phyloP scores from a whole-genome alignment of 2,113 vertebrate species.

The Ochotona curzoniae region DNA sequence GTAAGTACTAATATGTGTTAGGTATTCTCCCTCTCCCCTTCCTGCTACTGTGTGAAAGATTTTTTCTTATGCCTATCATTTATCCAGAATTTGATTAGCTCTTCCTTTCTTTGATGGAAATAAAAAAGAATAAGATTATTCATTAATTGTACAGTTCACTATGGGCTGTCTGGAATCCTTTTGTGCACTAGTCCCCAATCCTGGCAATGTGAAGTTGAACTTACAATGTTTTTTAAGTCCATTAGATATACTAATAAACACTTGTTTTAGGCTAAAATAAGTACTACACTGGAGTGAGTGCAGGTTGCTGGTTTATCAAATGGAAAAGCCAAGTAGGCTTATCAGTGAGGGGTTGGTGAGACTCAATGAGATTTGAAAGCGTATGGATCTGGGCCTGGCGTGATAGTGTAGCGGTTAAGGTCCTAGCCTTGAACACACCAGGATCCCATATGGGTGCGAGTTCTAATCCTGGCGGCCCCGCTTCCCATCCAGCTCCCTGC shows the following conservation, averaged over 20 bases:
- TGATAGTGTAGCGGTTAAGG: no score
- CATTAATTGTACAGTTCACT: background rate
- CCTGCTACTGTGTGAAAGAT: background rate
- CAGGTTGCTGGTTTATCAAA: background rate
- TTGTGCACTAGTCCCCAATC: background rate
- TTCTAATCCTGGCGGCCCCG: no score
- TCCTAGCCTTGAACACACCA: no score
- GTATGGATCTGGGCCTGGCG: no score
- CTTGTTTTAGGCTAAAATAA: background rate
- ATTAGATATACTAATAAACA: no score
- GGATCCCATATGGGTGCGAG: no score
- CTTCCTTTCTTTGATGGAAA: constrained; percentile 20
- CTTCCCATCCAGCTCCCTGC: no score
- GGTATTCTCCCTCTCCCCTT: background rate
- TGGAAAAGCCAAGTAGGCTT: background rate
- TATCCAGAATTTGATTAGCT: background rate
- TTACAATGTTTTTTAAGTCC: background rate
- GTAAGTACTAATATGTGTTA: background rate
- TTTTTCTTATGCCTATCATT: background rate
- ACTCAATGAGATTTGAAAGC: background rate
- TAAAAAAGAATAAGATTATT: background rate
- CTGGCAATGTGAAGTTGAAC: background rate
- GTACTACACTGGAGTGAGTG: accelerated
- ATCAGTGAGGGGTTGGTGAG: background rate
- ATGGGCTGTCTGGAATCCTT: background rate